A percentile compares a stretch with the other conserved stretches of the same genome.
Evolutionary conservation across 2,113 vertebrate species (phyloP).

Genomic region (Sardina pilchardus): DNA sequence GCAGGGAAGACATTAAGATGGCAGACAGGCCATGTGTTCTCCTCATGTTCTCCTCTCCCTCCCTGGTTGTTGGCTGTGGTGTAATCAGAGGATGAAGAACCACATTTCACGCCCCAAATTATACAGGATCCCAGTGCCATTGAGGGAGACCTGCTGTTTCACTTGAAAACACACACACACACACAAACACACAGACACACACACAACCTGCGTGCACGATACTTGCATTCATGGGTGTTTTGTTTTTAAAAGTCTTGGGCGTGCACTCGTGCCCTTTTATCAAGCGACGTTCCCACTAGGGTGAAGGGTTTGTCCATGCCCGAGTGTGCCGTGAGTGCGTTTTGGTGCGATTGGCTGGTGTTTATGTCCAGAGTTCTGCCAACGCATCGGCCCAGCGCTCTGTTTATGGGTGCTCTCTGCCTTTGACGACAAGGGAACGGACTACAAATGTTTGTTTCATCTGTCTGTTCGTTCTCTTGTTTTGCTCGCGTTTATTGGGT

Average conservation of each 20-base stretch:
- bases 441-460: background rate
- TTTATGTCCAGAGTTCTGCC: background rate
- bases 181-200: background rate
- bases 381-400: background rate
- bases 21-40: background rate
- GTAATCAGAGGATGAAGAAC: conserved; percentile 67
- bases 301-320: background rate
- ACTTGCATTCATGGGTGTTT: background rate
- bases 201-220: background rate
- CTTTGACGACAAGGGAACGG: background rate
- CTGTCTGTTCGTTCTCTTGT: background rate
- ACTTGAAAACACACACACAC: background rate
- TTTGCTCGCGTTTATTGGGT: conserved; percentile 34
- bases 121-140: conserved; percentile 44
- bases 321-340: background rate
- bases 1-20: background rate
- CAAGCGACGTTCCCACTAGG: conserved; percentile 29
- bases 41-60: conserved; percentile 36
- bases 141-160: conserved; percentile 23
- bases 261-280: conserved; percentile 34
- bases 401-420: background rate
- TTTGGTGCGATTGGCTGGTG: background rate
- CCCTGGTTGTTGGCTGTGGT: conserved; percentile 58
- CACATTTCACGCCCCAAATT: conserved; percentile 67
- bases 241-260: conserved; percentile 39